These are phyloP conservation scores for Gnathonemus longibarbis DNA, from an alignment of 2,113 vertebrate species.

Conservation along the genomic window DNA sequence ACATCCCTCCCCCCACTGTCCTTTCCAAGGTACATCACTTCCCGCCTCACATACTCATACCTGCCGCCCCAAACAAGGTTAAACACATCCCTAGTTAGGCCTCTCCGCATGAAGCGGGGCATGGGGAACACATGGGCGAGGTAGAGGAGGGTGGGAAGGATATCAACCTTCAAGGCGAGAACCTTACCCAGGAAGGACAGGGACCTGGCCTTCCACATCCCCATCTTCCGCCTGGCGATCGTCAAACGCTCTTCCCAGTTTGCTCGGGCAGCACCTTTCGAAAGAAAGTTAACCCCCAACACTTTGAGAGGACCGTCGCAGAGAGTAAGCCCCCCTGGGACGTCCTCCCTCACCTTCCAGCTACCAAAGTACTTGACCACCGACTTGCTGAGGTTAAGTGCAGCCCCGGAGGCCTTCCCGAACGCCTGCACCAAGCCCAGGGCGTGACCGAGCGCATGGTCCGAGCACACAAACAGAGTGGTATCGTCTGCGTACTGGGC, in stretches of 20 bases:
- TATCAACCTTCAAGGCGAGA: not conserved
- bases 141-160: constrained; percentile 2
- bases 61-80: not conserved
- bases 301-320: not conserved
- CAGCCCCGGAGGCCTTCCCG: too few species aligned
- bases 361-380: not conserved
- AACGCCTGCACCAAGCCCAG: too few species aligned
- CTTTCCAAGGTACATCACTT: not conserved
- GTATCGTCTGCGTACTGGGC: too few species aligned
- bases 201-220: not conserved
- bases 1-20: not conserved
- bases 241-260: not conserved
- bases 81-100: not conserved
- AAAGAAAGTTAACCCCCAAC: not conserved
- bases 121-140: constrained; percentile 1
- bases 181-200: not conserved
- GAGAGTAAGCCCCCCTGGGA: not conserved
- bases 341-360: not conserved
- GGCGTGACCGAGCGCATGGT: not conserved
- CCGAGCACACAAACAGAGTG: not conserved
- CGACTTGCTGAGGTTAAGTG: too few species aligned
- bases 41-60: not conserved
- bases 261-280: not conserved
- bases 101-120: not conserved
- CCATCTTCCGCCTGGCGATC: not conserved